Percentiles rank a stretch among this genome's conserved stretches.
Conservation (phyloP, 2,888 invertebrate species). For the Philhelius pedissequus region DNA sequence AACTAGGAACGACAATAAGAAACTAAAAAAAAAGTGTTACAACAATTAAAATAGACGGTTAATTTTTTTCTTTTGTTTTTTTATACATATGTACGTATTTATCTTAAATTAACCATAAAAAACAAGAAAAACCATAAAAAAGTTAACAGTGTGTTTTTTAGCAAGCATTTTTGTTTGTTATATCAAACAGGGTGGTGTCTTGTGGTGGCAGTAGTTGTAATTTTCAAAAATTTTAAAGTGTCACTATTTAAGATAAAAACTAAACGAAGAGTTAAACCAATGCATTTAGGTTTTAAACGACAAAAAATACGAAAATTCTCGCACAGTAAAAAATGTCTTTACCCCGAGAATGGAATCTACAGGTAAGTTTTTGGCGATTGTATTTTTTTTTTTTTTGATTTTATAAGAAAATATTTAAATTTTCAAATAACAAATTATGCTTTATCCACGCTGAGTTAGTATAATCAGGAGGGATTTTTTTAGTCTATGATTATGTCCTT, state of each 20-base stretch:
- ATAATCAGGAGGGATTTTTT: no score
- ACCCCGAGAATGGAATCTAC: slow-evolving; percentile 79
- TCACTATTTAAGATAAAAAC: slow-evolving; percentile 67
- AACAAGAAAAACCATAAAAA: not conserved
- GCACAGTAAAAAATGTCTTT: slow-evolving; percentile 79
- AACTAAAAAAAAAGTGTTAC: not conserved
- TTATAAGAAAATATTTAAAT: no score
- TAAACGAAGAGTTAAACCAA: slow-evolving; percentile 78
- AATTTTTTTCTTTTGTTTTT: not conserved
- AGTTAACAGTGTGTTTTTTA: slow-evolving; percentile 7
- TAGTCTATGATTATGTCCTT: no score
- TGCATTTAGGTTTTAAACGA: slow-evolving; percentile 80
- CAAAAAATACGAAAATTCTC: slow-evolving; percentile 78
- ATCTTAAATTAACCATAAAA: not conserved
- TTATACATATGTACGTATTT: not conserved
- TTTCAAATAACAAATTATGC: no score
- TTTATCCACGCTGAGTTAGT: no score
- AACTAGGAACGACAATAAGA: slow-evolving; percentile 22
- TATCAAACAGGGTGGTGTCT: slow-evolving; percentile 25
- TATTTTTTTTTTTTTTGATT: not conserved
- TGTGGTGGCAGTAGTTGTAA: slow-evolving; percentile 38
- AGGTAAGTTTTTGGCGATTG: slow-evolving; percentile 71
- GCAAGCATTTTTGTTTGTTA: slow-evolving; percentile 20
- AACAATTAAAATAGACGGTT: not conserved
- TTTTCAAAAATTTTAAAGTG: slow-evolving; percentile 46